These are phyloP conservation scores for Drosophila lacertosa DNA, from an alignment of 1,140 invertebrate species.

Conservation along the genomic window DNA sequence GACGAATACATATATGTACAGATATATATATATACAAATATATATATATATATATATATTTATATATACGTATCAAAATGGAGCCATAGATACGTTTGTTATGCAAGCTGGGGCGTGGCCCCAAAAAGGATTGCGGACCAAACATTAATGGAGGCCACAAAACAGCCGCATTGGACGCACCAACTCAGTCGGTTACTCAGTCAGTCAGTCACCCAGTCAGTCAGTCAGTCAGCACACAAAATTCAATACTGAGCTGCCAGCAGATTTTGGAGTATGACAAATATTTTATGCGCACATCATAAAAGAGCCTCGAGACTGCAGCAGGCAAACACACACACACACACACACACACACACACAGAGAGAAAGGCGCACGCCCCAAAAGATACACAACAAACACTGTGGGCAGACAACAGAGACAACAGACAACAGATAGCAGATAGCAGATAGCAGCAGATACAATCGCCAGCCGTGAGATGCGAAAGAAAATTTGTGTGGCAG, in stretches of 20 bases:
- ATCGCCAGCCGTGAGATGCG: constrained; percentile 51
- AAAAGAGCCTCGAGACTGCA: constrained; percentile 68
- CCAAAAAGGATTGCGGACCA: constrained; percentile 68
- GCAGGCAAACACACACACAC: constrained; percentile 38
- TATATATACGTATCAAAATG: constrained; percentile 35
- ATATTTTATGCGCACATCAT: constrained; percentile 81
- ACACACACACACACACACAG: constrained; percentile 7
- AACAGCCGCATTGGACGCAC: constrained; percentile 34
- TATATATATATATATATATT: constrained; percentile 31
- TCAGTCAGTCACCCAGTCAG: constrained; percentile 9
- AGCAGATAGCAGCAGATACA: too few relatives aligned
- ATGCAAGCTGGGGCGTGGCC: constrained; percentile 75
- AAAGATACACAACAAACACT: constrained; percentile 40
- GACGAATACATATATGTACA: constrained; percentile 55
- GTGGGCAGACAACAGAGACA: constrained; percentile 10
- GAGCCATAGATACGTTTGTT: constrained; percentile 64
- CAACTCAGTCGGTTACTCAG: constrained; percentile 3
- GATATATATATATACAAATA: constrained; percentile 30
- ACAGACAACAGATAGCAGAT: constrained; percentile 29
- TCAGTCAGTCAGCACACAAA: constrained; percentile 17
- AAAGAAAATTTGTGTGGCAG: constrained; percentile 47
- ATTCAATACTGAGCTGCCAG: constrained; percentile 53
- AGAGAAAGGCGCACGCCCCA: neutral
- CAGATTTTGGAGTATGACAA: constrained; percentile 77
- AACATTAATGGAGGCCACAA: constrained; percentile 65